Evolutionary conservation across 2,113 vertebrate genomes (phyloP), one percentile per base, ranked within the genome.

Genomic region (Dermatemys mawii): DNA sequence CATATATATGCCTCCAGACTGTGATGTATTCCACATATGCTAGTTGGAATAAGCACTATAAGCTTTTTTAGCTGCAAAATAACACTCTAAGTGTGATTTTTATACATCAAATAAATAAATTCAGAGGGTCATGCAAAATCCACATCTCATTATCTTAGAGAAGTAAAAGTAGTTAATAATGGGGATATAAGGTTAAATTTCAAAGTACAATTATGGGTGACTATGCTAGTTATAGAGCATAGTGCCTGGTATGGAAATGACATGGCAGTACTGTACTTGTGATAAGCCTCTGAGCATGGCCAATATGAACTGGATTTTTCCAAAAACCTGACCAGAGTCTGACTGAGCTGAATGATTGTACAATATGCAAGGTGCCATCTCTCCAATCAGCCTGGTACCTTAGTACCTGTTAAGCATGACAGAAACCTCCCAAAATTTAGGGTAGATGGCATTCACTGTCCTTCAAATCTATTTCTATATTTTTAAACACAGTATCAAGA

Each of bases 211-310:
- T 2, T 87, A 2, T 4, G 78, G 50, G 32, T 67, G 35, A 63
- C 13, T 63, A 38, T 67, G 63, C 35, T 38, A 67, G 35, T 67
- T 67, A n/a, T 17, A 67, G 35, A 35, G 38, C 35, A 5, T 67
- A 67, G 63, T n/a, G 63, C 17, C 16, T 67, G 38, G 5, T 75
- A 27, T 75, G 41, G 70, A 75, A 75, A 11, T 75, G 12, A 6
- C 10, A 14, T 75, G 24, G 24, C 12, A 41, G 73, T 16, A 5
- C 1, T 1, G 13, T 19, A 79, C 1, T 38, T 60, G 4, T 0
- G 1, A 0, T 0, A 89, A 81, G 22, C 67, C n/a, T 88, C 17
- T 24, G 73, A 55, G 35, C 46, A 44, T 46, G 38, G 11, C 63
- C 27, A 76, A 26, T 35, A 19, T 49, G 55, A 22, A 27, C 90